Percentiles rank a stretch among this genome's conserved stretches.
Conservation (phyloP, 1,140 invertebrate genomes). For the Panagrolaimus sp. region DNA sequence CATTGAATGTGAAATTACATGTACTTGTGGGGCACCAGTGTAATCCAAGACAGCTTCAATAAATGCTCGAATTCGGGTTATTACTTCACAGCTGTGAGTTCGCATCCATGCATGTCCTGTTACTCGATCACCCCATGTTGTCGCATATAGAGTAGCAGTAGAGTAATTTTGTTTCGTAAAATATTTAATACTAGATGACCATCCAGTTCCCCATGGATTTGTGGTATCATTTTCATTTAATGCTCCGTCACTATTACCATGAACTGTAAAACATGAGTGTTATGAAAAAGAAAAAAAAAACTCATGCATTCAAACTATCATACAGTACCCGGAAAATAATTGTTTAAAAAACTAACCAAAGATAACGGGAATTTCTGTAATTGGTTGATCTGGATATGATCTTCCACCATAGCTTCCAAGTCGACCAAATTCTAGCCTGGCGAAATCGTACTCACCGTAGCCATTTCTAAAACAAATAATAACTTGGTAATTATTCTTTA, state of each 20-base stretch:
- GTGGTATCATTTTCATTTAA: not conserved
- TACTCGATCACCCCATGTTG: slow-evolving; percentile 9
- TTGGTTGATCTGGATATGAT: not conserved
- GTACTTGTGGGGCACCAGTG: not conserved
- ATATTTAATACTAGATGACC: not conserved
- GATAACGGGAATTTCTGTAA: not conserved
- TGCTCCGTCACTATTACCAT: slow-evolving; percentile 6
- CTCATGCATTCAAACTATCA: no score
- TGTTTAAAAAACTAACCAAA: no score
- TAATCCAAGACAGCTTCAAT: slow-evolving; percentile 10
- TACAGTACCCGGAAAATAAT: no score
- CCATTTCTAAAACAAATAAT: not conserved
- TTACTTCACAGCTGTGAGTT: not conserved
- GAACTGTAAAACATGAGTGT: no score
- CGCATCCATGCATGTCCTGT: not conserved
- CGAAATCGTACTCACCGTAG: slow-evolving; percentile 4
- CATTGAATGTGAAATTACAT: slow-evolving; percentile 11
- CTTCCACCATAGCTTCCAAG: not conserved
- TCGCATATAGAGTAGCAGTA: not conserved
- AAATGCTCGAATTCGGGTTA: not conserved
- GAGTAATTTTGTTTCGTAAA: slow-evolving; percentile 2
- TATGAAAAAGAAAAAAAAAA: no score
- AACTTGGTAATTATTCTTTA: no score
- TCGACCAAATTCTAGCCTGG: not conserved
- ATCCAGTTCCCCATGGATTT: slow-evolving; percentile 10